Conservation (phyloP, 2,113 vertebrate species). For the Anhinga anhinga region DNA sequence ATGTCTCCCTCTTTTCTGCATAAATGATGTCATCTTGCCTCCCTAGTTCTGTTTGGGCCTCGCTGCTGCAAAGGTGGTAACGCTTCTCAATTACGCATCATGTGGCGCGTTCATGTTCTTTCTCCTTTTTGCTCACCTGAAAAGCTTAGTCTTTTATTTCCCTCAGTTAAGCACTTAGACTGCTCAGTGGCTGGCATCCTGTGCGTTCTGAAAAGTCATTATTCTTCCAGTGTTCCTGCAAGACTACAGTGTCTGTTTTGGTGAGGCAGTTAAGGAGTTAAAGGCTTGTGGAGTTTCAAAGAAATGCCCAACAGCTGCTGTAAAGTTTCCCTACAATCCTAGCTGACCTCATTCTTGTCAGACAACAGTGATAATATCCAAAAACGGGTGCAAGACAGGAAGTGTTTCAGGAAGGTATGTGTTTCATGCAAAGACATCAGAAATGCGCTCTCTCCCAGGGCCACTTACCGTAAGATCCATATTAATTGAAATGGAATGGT, state of each 20-base stretch:
- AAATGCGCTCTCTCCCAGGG: background rate
- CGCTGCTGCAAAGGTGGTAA: background rate
- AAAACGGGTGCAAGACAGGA: conserved; percentile 20
- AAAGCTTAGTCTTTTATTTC: background rate
- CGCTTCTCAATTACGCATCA: background rate
- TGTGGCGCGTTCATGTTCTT: rapidly evolving
- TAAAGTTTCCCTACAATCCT: conserved; percentile 22
- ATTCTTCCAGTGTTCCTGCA: background rate
- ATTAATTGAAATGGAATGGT: background rate
- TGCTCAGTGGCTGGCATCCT: background rate
- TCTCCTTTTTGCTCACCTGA: background rate
- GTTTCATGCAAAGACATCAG: conserved; percentile 48
- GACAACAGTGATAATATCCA: conserved; percentile 24
- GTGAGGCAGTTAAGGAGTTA: conserved; percentile 32
- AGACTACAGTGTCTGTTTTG: background rate
- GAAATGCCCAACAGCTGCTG: conserved; percentile 9
- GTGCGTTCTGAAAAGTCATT: background rate
- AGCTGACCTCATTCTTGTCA: conserved; percentile 56
- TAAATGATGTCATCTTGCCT: background rate
- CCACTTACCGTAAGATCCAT: background rate
- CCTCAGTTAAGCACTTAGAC: background rate
- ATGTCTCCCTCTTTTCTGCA: background rate
- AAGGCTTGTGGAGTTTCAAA: background rate
- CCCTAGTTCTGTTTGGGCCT: background rate
- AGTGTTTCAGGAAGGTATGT: conserved; percentile 14